These are phyloP conservation scores for Chamaetylas fuelleborni DNA, from an alignment of 2,113 vertebrate species.

Conservation along the genomic window DNA sequence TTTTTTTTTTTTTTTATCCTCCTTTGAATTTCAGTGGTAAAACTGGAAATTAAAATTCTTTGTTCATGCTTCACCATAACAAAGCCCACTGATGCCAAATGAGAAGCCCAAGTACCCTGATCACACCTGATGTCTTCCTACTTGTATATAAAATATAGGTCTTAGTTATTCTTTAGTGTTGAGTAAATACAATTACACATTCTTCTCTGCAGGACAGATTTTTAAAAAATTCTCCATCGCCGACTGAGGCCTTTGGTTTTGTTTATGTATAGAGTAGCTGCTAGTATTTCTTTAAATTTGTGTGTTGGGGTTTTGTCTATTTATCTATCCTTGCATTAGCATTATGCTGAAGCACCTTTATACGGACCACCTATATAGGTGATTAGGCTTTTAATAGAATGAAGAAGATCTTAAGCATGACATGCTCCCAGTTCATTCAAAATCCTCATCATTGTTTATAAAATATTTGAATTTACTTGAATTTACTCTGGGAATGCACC, in stretches of 20 bases:
- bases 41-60: not conserved
- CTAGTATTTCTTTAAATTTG: not conserved
- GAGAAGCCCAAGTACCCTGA: not conserved
- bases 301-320: not conserved
- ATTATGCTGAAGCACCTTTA: not conserved
- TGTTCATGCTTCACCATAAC: accelerated
- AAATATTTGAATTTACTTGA: not conserved
- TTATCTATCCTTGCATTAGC: not conserved
- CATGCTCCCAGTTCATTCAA: not conserved
- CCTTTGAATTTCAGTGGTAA: not conserved
- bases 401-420: not conserved
- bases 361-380: not conserved
- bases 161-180: not conserved
- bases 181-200: not conserved
- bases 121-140: not conserved
- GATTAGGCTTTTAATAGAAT: not conserved
- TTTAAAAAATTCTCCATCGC: not conserved
- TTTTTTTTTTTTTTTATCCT: not conserved
- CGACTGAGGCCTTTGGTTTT: not conserved
- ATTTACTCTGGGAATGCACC: not conserved
- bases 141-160: not conserved
- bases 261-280: not conserved
- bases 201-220: not conserved
- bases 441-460: not conserved
- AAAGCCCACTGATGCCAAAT: not conserved